phyloP scores from a whole-genome alignment of 2,888 invertebrate species.

The Lasioglossum figueresi region DNA sequence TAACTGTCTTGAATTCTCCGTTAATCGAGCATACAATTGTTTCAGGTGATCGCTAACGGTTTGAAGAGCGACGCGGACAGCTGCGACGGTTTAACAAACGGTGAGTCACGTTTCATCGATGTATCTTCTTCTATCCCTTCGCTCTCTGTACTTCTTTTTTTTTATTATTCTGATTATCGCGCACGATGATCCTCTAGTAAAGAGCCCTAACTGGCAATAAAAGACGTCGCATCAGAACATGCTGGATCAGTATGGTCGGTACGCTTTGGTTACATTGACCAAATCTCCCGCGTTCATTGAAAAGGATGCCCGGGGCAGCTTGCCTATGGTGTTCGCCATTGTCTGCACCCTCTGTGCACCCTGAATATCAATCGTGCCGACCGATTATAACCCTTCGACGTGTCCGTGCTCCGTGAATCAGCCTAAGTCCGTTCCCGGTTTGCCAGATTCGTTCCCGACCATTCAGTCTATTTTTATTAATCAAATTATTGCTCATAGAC shows the following conservation, averaged over 20 bases:
- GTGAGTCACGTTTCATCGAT: constrained; percentile 73
- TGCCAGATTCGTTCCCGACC: no score
- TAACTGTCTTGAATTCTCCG: constrained; percentile 31
- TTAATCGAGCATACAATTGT: constrained; percentile 62
- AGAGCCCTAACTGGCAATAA: constrained; percentile 39
- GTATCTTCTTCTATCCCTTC: not conserved
- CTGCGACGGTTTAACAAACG: constrained; percentile 78
- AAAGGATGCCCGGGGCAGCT: constrained; percentile 9
- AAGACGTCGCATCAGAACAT: constrained; percentile 41
- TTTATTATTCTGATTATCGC: constrained; percentile 5
- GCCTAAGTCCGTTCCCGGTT: no score
- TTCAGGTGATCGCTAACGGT: constrained; percentile 81
- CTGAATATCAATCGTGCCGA: not conserved
- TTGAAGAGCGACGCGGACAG: constrained; percentile 75
- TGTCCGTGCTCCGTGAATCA: not conserved
- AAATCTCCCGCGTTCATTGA: constrained; percentile 43
- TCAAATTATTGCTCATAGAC: no score
- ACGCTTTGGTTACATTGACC: constrained; percentile 58
- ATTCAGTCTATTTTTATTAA: no score
- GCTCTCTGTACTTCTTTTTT: not conserved
- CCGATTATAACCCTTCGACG: not conserved
- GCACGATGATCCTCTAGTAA: constrained; percentile 15
- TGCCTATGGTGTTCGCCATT: not conserved
- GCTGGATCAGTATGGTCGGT: constrained; percentile 30
- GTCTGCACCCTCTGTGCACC: not conserved